phyloP scores from a whole-genome alignment of 2,888 invertebrate genomes.

The Allacma fusca region DNA sequence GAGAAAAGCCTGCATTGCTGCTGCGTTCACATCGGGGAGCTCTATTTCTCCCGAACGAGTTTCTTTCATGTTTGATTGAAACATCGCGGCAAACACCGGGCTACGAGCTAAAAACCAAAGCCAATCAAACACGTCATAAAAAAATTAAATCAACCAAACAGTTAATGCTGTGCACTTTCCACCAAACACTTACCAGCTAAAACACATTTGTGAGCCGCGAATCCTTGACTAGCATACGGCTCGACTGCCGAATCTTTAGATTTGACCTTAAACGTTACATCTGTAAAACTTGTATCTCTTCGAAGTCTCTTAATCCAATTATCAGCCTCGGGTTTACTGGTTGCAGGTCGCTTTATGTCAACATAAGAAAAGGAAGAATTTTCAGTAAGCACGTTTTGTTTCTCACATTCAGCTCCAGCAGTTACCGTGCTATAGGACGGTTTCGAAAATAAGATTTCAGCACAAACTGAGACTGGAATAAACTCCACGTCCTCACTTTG shows the following conservation, averaged over 20 bases:
- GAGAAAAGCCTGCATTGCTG: conserved; percentile 1
- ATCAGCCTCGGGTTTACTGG: neutral
- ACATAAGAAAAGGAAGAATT: conserved; percentile 2
- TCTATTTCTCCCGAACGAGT: conserved; percentile 2
- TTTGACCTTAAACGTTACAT: conserved; percentile 3
- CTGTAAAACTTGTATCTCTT: conserved; percentile 1
- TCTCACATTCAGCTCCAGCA: neutral
- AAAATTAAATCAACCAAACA: too few species aligned
- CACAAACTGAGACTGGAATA: neutral
- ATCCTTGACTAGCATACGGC: neutral
- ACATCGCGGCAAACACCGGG: conserved; percentile 14
- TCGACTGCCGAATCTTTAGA: neutral
- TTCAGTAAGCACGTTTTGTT: neutral
- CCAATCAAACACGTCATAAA: neutral
- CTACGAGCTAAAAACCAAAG: conserved; percentile 7
- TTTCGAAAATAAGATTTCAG: neutral
- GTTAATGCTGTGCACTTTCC: too few species aligned
- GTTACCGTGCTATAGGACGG: neutral
- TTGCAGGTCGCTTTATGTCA: neutral
- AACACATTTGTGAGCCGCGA: conserved; percentile 8
- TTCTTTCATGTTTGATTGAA: conserved; percentile 19
- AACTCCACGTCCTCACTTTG: neutral
- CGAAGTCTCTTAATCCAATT: conserved; percentile 1
- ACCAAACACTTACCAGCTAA: neutral
- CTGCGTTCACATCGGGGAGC: neutral